Evolutionary conservation across 2,797 vertebrate species (phyloP), one percentile per base, ranked within the genome.

Genomic region (Rhinophrynus dorsalis): DNA sequence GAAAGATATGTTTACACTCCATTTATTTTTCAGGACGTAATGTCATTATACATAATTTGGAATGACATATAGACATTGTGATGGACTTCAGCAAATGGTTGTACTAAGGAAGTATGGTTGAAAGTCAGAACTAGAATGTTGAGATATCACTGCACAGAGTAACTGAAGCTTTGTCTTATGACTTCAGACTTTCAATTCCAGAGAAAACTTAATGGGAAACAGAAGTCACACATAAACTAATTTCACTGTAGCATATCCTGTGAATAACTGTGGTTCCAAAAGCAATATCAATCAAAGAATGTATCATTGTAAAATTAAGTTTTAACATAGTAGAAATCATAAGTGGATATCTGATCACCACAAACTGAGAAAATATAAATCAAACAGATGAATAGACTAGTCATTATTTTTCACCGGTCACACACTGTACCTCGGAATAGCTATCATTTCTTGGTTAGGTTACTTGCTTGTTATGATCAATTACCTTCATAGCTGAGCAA

Each of bases 51-150:
- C 37, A 40, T 40, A 12, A 15, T 12, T 3, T 40, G 6, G 12
- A 5, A n/a, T 40, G 13, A 40, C 13, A 40, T 40, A 3, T 40
- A 6, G 37, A n/a, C 29, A 58, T 13, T 51, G 33, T 52, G 27
- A 15, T 52, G 26, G 27, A 32, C 56, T 52, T 7, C 12, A 54
- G 48, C 40, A 45, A 10, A 35, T 54, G 37, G 45, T 23, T 15
- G 12, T 33, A 15, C n/a, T 23, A 9, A 71, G 60, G 68, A 71
- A 71, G 42, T 58, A 71, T 40, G 60, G 68, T 38, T 29, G 24
- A 18, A 71, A 18, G 17, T 38, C 21, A 38, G 32, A 47, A 54
- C 55, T 56, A 56, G 27, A 55, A 56, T 33, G 47, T 32, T 17
- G n/a, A 18, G 23, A 56, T 40, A 48, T 3, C 12, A 29, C 57